phyloP scores from a whole-genome alignment of 2,888 invertebrate species.

The Metallyticus violacea region DNA sequence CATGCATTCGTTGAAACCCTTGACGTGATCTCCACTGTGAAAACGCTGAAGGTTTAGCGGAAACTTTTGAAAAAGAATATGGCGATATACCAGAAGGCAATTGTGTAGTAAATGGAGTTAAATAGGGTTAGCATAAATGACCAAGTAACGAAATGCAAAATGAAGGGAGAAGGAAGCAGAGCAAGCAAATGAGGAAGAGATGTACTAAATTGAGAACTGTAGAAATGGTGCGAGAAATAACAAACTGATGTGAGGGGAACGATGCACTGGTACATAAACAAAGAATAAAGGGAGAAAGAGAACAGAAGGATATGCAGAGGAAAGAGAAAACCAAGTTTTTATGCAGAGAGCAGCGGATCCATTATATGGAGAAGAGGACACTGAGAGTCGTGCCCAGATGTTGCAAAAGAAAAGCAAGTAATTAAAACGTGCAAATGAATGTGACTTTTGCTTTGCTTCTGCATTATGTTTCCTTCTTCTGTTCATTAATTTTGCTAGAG shows the following conservation, averaged over 20 bases:
- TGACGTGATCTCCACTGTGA: no score
- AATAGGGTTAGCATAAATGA: background rate
- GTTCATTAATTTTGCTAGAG: background rate
- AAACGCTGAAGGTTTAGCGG: no score
- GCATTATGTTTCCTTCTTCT: background rate
- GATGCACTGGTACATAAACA: background rate
- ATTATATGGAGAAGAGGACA: background rate
- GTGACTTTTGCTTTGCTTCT: background rate
- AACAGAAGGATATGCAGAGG: background rate
- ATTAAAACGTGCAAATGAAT: background rate
- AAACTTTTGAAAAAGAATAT: background rate
- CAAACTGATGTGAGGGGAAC: background rate
- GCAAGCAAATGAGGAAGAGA: background rate
- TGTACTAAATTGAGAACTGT: background rate
- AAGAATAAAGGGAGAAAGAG: background rate
- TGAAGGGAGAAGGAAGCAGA: background rate
- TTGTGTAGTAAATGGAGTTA: background rate
- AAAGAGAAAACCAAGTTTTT: background rate
- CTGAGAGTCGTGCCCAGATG: background rate
- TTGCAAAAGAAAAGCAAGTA: background rate
- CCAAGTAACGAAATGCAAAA: background rate
- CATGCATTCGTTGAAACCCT: no score
- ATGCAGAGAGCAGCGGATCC: background rate
- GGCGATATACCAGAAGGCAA: no score
- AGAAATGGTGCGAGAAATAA: background rate